Percentiles rank a stretch among this genome's conserved stretches.
phyloP scores from a whole-genome alignment of 2,797 vertebrate species.

The Sebastolobus altivelis region DNA sequence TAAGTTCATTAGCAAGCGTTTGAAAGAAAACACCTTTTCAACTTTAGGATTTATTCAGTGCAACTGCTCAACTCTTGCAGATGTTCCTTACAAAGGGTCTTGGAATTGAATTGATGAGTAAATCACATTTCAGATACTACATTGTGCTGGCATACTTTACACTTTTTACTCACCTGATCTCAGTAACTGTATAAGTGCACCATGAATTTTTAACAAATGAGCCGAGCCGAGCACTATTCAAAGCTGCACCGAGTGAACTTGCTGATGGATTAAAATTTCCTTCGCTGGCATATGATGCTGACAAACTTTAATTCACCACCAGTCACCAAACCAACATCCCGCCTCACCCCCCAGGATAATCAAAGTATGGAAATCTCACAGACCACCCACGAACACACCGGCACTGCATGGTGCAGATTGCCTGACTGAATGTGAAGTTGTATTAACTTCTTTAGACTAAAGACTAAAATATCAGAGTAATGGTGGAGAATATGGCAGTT shows the following conservation, averaged over 20 bases:
- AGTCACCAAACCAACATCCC: conserved; percentile 59
- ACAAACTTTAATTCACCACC: conserved; percentile 52
- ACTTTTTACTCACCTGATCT: neutral
- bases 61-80: conserved; percentile 1
- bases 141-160: neutral
- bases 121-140: neutral
- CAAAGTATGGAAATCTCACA: conserved; percentile 59
- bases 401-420: conserved; percentile 27
- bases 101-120: neutral
- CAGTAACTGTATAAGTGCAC: neutral
- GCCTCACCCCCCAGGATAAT: conserved; percentile 42
- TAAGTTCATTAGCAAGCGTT: neutral
- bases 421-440: conserved; percentile 31
- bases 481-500: neutral
- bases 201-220: conserved; percentile 11
- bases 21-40: neutral
- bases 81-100: neutral
- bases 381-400: conserved; percentile 72
- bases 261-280: conserved; percentile 43
- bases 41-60: neutral
- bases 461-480: neutral
- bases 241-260: conserved; percentile 16
- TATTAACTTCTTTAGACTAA: conserved; percentile 18
- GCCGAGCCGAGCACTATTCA: neutral
- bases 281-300: conserved; percentile 31